A percentile compares a stretch with the other conserved stretches of the same genome.
Evolutionary conservation across 1,140 invertebrate genomes (phyloP).

Genomic region (Apis mellifera): DNA sequence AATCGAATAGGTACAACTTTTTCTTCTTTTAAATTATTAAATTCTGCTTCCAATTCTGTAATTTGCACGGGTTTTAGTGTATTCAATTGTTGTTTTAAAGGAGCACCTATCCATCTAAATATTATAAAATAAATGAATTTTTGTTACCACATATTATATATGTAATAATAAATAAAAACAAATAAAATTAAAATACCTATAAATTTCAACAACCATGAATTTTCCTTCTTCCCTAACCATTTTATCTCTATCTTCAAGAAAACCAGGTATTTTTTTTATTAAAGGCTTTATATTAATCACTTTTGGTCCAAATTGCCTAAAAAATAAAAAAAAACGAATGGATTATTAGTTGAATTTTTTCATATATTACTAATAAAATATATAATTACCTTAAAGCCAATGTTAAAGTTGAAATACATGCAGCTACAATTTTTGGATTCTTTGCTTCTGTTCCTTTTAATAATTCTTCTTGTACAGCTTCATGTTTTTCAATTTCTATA

Average conservation of each 20-base stretch:
- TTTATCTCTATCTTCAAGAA: slow-evolving; percentile 96
- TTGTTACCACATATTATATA: neutral
- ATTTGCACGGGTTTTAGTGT: slow-evolving; percentile 94
- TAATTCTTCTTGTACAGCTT: slow-evolving; percentile 94
- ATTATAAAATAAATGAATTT: slow-evolving; percentile 13
- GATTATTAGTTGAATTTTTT: neutral
- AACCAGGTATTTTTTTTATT: slow-evolving; percentile 91
- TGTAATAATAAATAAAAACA: neutral
- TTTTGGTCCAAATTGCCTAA: slow-evolving; percentile 94
- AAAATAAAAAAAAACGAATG: slow-evolving; percentile 55
- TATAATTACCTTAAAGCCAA: slow-evolving; percentile 85
- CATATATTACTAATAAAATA: neutral
- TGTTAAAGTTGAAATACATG: slow-evolving; percentile 89
- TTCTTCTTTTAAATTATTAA: slow-evolving; percentile 86
- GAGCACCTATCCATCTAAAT: slow-evolving; percentile 91
- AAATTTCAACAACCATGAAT: slow-evolving; percentile 93
- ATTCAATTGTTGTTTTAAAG: slow-evolving; percentile 92
- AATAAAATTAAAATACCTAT: slow-evolving; percentile 81
- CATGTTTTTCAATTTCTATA: slow-evolving; percentile 97
- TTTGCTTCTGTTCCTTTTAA: slow-evolving; percentile 97
- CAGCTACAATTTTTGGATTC: slow-evolving; percentile 96
- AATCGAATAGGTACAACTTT: slow-evolving; percentile 90
- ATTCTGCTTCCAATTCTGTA: slow-evolving; percentile 94
- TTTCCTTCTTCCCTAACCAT: slow-evolving; percentile 95
- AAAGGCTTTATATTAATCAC: slow-evolving; percentile 94